Evolutionary conservation across 2,888 invertebrate genomes (phyloP), one percentile per base, ranked within the genome.

Genomic region (Scrobipalpa costella): DNA sequence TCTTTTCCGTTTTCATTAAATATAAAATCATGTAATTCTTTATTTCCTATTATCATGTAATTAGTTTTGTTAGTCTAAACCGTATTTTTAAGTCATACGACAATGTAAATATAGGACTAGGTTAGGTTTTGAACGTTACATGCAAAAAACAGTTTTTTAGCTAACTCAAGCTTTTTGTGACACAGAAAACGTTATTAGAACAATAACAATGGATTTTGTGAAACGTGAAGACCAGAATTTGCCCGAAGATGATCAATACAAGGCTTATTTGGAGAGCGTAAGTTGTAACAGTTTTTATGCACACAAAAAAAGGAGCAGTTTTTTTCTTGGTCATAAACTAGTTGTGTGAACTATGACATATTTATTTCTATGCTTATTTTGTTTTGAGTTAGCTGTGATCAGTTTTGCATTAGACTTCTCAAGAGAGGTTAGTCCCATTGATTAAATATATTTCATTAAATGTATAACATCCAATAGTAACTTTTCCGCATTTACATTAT

Each of bases 181-280:
- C 6, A 38, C 62, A 60, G 52, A 59, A 61, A 61, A 62, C 66
- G 67, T 69, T 55, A 65, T 66, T 61, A 58, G 57, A 63, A 64
- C 13, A 64, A 57, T 61, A 63, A 77, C 65, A 63, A 90, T 90
- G 90, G 90, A 90, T 84, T 90, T 84, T 71, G 90, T 90, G 66
- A 90, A 90, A 74, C 78, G 88, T 61, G 90, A 90, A 76, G 90
- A 88, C 21, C 83, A 80, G 58, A 82, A 83, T 74, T 66, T 81
- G 17, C 72, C 86, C 27, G 89, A 88, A 36, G 88, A 90, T 64
- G 90, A 88, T 11, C 82, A 76, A 65, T 89, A 89, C 66, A 90
- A 88, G 68, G 78, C 79, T 62, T 90, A 88, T 63, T 72, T 88
- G 71, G 89, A 90, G 63, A 88, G 79, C 65, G 90, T 90, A 69